Evolutionary conservation across 2,888 invertebrate species (phyloP).

Genomic region (Phoenoteleia sp.): DNA sequence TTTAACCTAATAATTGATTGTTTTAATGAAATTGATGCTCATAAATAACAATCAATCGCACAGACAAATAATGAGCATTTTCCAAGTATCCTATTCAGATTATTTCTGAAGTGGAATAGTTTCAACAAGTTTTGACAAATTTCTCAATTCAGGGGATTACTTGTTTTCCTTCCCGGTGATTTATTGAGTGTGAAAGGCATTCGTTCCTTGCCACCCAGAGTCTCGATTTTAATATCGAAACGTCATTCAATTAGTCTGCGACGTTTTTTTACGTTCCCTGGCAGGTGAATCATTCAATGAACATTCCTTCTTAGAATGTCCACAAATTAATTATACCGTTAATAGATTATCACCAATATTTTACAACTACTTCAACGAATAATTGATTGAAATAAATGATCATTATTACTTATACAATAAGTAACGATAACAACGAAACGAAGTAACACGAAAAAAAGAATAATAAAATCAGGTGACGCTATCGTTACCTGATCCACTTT

Average conservation of each 20-base stretch:
- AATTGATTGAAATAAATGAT: no score
- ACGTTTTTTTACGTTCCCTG: no score
- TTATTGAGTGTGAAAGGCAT: conserved; percentile 53
- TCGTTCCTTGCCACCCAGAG: conserved; percentile 45
- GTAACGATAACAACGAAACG: not conserved
- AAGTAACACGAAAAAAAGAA: not conserved
- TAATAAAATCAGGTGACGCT: not conserved
- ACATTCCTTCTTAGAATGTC: no score
- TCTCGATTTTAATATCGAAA: conserved; percentile 50
- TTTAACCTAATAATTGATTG: no score
- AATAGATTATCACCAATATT: no score
- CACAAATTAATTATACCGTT: conserved; percentile 5
- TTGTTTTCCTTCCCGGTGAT: conserved; percentile 59
- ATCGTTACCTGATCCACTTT: conserved; percentile 48
- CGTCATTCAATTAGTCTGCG: not conserved
- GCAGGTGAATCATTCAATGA: not conserved
- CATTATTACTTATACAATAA: no score
- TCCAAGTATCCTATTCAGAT: no score
- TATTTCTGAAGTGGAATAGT: no score
- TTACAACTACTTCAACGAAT: no score
- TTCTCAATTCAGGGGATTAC: conserved; percentile 32
- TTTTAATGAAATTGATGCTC: no score
- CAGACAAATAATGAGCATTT: no score
- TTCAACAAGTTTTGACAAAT: conserved; percentile 47
- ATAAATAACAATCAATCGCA: no score